Base-by-base conservation (phyloP, 2,888 invertebrate genomes). In the Apodemia mormo region DNA sequence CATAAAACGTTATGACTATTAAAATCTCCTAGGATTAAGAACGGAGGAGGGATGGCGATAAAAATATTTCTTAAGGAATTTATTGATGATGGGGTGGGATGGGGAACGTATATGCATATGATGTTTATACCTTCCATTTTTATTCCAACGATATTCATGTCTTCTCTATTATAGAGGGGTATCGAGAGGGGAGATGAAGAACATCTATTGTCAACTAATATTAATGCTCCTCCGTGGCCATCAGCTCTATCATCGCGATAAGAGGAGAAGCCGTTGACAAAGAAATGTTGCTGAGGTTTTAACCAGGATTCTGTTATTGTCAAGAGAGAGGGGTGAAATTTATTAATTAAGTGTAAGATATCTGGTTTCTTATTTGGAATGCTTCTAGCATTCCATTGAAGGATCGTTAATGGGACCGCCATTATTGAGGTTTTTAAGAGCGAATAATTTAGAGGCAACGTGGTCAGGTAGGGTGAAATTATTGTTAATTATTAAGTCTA, bases 371-470 rank as follows among this genome's bases (percentile, higher is more conserved):
- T 54, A 22, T 14, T 54, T 22, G 14, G 54, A 54, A 54, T 54
- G 54, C 54, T 54, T 7, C 54, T 54, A 22, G 54, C 54, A 54
- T 54, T 54, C 54, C 54, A 54, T 54, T 54, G 54, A 14, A 54
- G 54, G 7, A 54, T n/a, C 54, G 14, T 54, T 43, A 43, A 43
- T 43, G 43, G 43, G 43, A 43, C 43, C n/a, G n/a, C n/a, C n/a
- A n/a, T n/a, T n/a, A n/a, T n/a, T n/a, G n/a, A n/a, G n/a, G n/a
- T n/a, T n/a, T n/a, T n/a, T n/a, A n/a, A n/a, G n/a, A n/a, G n/a
- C n/a, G n/a, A n/a, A n/a, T n/a, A n/a, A n/a, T n/a, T n/a, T n/a
- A n/a, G n/a, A n/a, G n/a, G n/a, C n/a, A n/a, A n/a, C n/a, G n/a
- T n/a, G n/a, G n/a, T n/a, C n/a, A n/a, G n/a, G n/a, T n/a, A n/a